Conservation (phyloP, 2,113 vertebrate species). For the Galeopterus variegatus region DNA sequence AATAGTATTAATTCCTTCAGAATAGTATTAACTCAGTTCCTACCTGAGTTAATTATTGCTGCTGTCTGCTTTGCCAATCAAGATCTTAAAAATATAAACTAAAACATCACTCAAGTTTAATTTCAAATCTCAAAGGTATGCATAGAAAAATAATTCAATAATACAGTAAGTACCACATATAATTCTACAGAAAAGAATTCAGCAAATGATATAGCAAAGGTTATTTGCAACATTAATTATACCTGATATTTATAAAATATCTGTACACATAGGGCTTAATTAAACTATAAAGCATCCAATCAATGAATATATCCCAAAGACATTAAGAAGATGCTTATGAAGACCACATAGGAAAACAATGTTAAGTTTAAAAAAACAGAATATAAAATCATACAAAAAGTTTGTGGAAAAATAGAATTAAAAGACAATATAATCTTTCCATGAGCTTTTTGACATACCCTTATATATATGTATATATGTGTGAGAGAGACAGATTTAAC, state of each 20-base stretch:
- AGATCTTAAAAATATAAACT: slow-evolving; percentile 51
- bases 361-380: background rate
- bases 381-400: background rate
- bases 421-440: too few species aligned
- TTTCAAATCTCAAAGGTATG: slow-evolving; percentile 55
- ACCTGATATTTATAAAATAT: background rate
- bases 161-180: background rate
- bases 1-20: slow-evolving; percentile 32
- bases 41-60: slow-evolving; percentile 4
- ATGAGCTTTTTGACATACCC: too few species aligned
- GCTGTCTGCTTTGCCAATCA: slow-evolving; percentile 12
- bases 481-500: background rate
- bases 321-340: slow-evolving; percentile 20
- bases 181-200: slow-evolving; percentile 40
- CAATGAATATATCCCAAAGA: slow-evolving; percentile 41
- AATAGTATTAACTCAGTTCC: background rate
- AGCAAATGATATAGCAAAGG: background rate
- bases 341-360: background rate
- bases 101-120: slow-evolving; percentile 43
- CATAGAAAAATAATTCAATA: slow-evolving; percentile 35
- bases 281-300: background rate
- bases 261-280: background rate
- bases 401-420: too few species aligned
- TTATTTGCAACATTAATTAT: slow-evolving; percentile 44
- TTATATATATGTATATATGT: background rate